Percentiles rank a stretch among this genome's conserved stretches.
phyloP scores from a whole-genome alignment of 2,113 vertebrate genomes.

The Verasper variegatus region DNA sequence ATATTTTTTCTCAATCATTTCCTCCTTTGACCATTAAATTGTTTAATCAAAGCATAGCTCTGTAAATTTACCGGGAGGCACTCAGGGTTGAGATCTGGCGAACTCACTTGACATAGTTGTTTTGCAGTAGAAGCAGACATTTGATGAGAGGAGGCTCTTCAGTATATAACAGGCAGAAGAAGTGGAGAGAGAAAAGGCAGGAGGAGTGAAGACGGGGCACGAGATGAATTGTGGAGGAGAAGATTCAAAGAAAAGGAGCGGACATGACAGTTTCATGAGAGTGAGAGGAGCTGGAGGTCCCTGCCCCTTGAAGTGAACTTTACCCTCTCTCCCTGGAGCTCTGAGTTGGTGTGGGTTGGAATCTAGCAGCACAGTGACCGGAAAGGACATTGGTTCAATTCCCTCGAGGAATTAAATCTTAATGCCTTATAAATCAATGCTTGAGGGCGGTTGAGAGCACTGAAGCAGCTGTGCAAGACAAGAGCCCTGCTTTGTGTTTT shows the following conservation, averaged over 20 bases:
- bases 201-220: neutral
- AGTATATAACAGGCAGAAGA: neutral
- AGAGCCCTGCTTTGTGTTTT: neutral
- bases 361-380: neutral
- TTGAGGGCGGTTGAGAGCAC: neutral
- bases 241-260: neutral
- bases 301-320: conserved; percentile 24
- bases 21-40: conserved; percentile 25
- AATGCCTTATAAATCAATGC: conserved; percentile 16
- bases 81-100: neutral
- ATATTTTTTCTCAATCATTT: conserved; percentile 34
- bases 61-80: conserved; percentile 13
- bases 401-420: conserved; percentile 17
- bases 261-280: conserved; percentile 10
- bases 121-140: conserved; percentile 3
- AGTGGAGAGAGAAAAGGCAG: neutral
- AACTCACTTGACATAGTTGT: conserved; percentile 30
- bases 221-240: neutral
- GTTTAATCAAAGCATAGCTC: conserved; percentile 5
- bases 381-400: conserved; percentile 36
- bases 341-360: conserved; percentile 1
- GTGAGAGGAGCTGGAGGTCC: conserved; percentile 8
- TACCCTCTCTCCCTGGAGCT: conserved; percentile 13
- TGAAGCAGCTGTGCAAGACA: no score
- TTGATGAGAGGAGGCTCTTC: neutral